Evolutionary conservation across 2,888 invertebrate species (phyloP), one percentile per base, ranked within the genome.

Genomic region (Lypha dubia): DNA sequence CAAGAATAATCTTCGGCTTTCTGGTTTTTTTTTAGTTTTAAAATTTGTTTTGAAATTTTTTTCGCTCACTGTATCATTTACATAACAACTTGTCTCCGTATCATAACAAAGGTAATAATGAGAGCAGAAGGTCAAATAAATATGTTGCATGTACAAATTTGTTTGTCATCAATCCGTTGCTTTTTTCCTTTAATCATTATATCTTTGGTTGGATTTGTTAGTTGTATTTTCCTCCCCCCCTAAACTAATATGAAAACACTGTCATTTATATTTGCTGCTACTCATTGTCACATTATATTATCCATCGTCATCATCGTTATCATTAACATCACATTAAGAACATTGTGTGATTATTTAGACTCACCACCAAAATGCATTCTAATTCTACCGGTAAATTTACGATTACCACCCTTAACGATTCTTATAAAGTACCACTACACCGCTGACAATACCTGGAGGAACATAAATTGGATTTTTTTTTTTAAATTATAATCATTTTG

Each of bases 71-170:
- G 79, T 73, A 58, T n/a, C 62, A 56, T 70, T 63, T 68, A 68
- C 62, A 44, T 75, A 63, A n/a, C 35, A 70, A 70, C 70, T 75
- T 75, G 75, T 32, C 75, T 68, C 35, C 3, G 44, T 11, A 70
- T 81, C 53, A 81, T 53, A 79, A 65, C 74, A 75, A 51, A 20
- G 35, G 81, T 70, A 81, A 75, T 81, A 81, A 81, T 75, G 75
- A 75, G 81, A 81, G 81, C 81, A 81, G 74, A 81, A 81, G 81
- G 81, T 75, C 81, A 81, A 81, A 79, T 67, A 79, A 79, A 75
- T 70, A 75, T 81, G 81, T 75, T 81, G 75, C 53, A 46, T 70
- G 75, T 70, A 75, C 28, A 81, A 81, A 75, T 70, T 81, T 75
- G 81, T 81, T 75, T 70, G 75, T 75, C 81, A 75, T 68, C 46